Evolutionary conservation across 2,797 vertebrate genomes (phyloP).

Genomic region (Channallabes apus): DNA sequence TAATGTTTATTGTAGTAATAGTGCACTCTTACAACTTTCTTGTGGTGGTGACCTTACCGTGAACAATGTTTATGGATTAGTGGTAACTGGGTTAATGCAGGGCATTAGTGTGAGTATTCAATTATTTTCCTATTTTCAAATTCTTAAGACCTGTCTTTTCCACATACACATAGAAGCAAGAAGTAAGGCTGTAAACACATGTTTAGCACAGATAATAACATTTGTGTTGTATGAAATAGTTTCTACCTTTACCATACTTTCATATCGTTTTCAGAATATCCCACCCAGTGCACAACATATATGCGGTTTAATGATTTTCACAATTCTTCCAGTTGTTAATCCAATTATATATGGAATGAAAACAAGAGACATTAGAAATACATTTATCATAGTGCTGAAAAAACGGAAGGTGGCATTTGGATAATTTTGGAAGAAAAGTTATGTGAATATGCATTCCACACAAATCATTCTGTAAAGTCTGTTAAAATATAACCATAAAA

Average conservation of each 20-base stretch:
- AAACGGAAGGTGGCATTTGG: conserved; percentile 25
- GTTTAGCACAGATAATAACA: conserved; percentile 65
- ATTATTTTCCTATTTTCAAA: conserved; percentile 77
- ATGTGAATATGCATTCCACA: no score
- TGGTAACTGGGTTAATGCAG: conserved; percentile 44
- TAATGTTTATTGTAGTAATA: conserved; percentile 67
- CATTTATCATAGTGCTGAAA: conserved; percentile 36
- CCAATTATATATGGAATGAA: conserved; percentile 75
- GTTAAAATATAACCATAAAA: no score
- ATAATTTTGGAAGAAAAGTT: not conserved
- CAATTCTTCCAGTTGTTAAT: conserved; percentile 71
- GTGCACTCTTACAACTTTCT: conserved; percentile 61
- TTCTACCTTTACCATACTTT: conserved; percentile 44
- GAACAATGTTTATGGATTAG: conserved; percentile 69
- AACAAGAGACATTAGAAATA: conserved; percentile 65
- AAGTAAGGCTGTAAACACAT: conserved; percentile 70
- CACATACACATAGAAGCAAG: conserved; percentile 57
- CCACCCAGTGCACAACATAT: conserved; percentile 59
- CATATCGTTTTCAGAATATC: conserved; percentile 60
- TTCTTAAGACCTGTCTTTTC: conserved; percentile 64
- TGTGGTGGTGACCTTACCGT: conserved; percentile 63
- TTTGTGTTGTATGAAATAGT: conserved; percentile 64
- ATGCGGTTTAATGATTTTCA: conserved; percentile 62
- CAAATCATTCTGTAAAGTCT: no score
- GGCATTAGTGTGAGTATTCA: conserved; percentile 64